phyloP scores from a whole-genome alignment of 1,140 invertebrate species.

The Melitaea cinxia region DNA sequence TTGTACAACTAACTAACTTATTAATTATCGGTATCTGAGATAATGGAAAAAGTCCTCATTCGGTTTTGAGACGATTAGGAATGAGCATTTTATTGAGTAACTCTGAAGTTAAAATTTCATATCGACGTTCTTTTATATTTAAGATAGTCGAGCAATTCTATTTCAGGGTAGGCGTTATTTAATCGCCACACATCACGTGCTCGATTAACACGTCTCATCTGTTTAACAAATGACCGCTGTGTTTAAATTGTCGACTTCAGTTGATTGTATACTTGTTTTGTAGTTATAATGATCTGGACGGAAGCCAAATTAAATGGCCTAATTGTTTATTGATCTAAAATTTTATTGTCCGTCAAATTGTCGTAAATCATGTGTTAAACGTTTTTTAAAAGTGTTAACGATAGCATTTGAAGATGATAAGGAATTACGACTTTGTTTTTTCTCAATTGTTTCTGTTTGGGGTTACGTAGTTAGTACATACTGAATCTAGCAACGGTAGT shows the following conservation, averaged over 20 bases:
- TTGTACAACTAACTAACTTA: too few relatives aligned
- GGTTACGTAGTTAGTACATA: too few relatives aligned
- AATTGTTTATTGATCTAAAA: not conserved
- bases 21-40: too few relatives aligned
- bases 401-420: too few relatives aligned
- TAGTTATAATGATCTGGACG: constrained; percentile 10
- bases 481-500: too few relatives aligned
- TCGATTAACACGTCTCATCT: constrained; percentile 3
- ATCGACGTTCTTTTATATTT: too few relatives aligned
- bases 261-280: not conserved
- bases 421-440: not conserved
- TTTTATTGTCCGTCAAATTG: not conserved
- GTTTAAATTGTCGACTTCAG: not conserved
- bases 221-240: constrained; percentile 3
- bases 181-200: not conserved
- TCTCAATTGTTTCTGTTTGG: too few relatives aligned
- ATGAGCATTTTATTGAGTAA: not conserved
- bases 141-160: not conserved
- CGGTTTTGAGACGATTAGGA: too few relatives aligned
- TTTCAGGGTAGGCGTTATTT: not conserved
- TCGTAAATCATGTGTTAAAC: not conserved
- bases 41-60: too few relatives aligned
- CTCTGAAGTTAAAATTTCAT: not conserved
- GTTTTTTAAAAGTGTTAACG: not conserved
- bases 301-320: constrained; percentile 3